Evolutionary conservation across 2,888 invertebrate species (phyloP).

Genomic region (Abrostola tripartita): DNA sequence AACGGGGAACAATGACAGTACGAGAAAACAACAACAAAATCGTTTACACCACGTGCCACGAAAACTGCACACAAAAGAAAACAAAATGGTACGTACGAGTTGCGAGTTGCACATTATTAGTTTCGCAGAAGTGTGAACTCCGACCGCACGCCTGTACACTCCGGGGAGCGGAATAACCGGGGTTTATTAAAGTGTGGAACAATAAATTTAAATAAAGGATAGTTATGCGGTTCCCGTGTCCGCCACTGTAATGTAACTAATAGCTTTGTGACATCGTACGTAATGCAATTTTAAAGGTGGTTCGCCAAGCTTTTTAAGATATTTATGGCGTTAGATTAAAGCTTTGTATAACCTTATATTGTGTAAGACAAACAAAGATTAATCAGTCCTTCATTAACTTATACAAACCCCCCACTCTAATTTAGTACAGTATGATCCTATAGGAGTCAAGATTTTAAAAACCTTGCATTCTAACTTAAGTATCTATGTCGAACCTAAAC

Average conservation of each 20-base stretch:
- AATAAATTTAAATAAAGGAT: slow-evolving; percentile 86
- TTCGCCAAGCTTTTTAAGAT: slow-evolving; percentile 35
- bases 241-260: slow-evolving; percentile 74
- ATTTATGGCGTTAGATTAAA: slow-evolving; percentile 39
- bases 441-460: no score
- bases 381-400: background rate
- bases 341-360: background rate
- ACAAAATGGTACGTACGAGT: slow-evolving; percentile 52
- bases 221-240: slow-evolving; percentile 83
- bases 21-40: slow-evolving; percentile 55
- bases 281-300: slow-evolving; percentile 48
- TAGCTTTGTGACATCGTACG: slow-evolving; percentile 57
- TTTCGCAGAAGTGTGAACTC: slow-evolving; percentile 60
- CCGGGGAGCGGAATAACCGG: slow-evolving; percentile 66
- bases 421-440: background rate
- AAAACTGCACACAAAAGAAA: slow-evolving; percentile 60
- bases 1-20: slow-evolving; percentile 50
- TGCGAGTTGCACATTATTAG: slow-evolving; percentile 72
- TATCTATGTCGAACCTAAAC: no score
- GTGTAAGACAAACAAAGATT: background rate
- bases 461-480: background rate
- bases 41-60: slow-evolving; percentile 64
- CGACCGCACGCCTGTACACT: slow-evolving; percentile 66
- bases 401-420: background rate
- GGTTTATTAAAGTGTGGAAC: slow-evolving; percentile 79